Percentiles rank a stretch among this genome's conserved stretches.
Evolutionary conservation across 2,797 vertebrate species (phyloP).

Genomic region (Scarus forsteni): DNA sequence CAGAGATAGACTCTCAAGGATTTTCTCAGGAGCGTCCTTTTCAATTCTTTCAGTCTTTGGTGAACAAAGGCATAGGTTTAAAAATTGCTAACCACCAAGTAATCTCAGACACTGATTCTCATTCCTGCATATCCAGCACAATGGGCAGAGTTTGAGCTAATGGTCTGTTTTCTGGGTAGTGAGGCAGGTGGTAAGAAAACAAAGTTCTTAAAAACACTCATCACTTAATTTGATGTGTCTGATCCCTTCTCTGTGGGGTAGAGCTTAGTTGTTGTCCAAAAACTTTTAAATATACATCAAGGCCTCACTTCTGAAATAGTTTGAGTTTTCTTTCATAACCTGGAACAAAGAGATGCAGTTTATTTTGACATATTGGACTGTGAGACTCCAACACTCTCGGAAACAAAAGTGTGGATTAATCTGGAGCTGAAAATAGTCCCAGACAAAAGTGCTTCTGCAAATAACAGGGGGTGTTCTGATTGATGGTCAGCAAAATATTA

Average conservation of each 20-base stretch:
- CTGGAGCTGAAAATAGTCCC: not conserved
- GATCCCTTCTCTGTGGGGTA: not conserved
- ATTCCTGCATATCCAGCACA: not conserved
- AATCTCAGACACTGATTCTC: slow-evolving; percentile 3
- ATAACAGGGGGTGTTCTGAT: no score
- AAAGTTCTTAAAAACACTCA: not conserved
- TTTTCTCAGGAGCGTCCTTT: not conserved
- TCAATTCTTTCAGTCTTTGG: not conserved
- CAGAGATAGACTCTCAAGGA: not conserved
- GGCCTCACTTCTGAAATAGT: not conserved
- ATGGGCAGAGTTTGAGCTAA: not conserved
- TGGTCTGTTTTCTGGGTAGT: not conserved
- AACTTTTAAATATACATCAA: slow-evolving; percentile 1
- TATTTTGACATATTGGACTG: not conserved
- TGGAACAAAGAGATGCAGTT: not conserved
- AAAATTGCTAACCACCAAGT: slow-evolving; percentile 2
- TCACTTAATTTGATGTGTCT: not conserved
- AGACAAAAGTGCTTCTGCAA: not conserved
- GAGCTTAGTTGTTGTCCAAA: not conserved
- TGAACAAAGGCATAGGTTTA: not conserved
- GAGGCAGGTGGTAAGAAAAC: slow-evolving; percentile 1
- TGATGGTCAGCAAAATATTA: no score
- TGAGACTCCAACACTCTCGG: not conserved
- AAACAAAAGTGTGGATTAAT: not conserved
- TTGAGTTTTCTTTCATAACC: not conserved